These are phyloP conservation scores for Drosophila subsilvestris DNA, from an alignment of 2,888 invertebrate species.

Conservation along the genomic window DNA sequence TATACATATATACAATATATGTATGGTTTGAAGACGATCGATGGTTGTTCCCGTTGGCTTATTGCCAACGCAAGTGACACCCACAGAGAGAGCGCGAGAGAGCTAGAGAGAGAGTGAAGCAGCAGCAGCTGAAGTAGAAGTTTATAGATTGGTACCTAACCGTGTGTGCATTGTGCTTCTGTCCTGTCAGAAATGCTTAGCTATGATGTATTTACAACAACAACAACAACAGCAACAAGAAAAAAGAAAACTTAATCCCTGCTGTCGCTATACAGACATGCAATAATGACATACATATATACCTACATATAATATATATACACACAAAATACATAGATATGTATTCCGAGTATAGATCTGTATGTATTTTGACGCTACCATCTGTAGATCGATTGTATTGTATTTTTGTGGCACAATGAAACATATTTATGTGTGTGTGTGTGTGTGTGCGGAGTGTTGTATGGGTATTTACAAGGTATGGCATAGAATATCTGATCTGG, in stretches of 20 bases:
- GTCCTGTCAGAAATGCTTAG: constrained; percentile 2
- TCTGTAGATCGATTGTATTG: background rate
- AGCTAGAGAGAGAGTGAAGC: background rate
- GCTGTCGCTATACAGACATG: background rate
- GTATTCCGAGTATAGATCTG: constrained; percentile 25
- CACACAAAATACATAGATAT: background rate
- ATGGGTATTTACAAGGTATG: constrained; percentile 28
- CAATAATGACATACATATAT: background rate
- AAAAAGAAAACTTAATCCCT: background rate
- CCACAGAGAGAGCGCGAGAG: no score
- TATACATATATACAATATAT: constrained; percentile 3
- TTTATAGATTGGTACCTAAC: background rate
- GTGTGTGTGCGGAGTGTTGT: background rate
- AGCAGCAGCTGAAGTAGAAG: background rate
- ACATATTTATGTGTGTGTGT: background rate
- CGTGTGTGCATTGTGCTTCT: background rate
- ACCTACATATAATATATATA: background rate
- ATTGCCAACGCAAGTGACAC: constrained; percentile 8
- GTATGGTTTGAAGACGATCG: constrained; percentile 7
- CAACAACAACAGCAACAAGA: background rate
- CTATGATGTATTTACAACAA: background rate
- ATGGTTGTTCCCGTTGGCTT: constrained; percentile 11
- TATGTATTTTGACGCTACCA: constrained; percentile 25
- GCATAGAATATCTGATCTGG: constrained; percentile 11
- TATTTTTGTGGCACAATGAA: background rate